A percentile compares a stretch with the other conserved stretches of the same genome.
Conservation (phyloP, 2,797 vertebrate species). For the Hydrolagus colliei region DNA sequence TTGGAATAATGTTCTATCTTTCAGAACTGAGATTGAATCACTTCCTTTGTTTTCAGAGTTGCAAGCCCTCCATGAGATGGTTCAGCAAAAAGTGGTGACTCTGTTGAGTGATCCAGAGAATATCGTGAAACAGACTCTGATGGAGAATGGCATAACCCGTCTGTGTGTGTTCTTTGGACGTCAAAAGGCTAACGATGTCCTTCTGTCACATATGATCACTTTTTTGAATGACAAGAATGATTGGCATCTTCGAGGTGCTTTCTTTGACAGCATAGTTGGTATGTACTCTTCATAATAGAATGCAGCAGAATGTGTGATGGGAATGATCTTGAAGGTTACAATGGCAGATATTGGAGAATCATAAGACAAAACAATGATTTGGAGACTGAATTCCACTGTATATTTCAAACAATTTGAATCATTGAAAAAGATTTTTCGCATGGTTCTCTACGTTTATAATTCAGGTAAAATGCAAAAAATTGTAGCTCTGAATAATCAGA, state of each 20-base stretch:
- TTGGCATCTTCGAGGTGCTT: conserved; percentile 92
- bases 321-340: neutral
- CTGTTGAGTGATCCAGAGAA: conserved; percentile 95
- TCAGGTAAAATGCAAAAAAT: neutral
- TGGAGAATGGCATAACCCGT: conserved; percentile 95
- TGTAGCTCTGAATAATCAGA: no score
- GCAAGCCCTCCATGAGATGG: conserved; percentile 96
- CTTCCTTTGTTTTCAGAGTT: conserved; percentile 63
- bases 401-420: neutral
- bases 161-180: conserved; percentile 95
- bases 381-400: neutral
- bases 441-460: no score
- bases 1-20: neutral
- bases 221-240: conserved; percentile 98
- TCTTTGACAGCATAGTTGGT: conserved; percentile 98
- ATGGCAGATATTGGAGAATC: neutral
- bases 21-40: neutral
- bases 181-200: conserved; percentile 94
- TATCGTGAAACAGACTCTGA: conserved; percentile 92
- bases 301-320: neutral
- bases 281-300: conserved; percentile 37
- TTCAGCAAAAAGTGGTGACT: conserved; percentile 97
- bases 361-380: neutral
- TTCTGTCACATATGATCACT: conserved; percentile 96
- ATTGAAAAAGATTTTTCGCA: no score